Evolutionary conservation across 2,113 vertebrate species (phyloP), one percentile per base, ranked within the genome.

Genomic region (Corythoichthys intestinalis): DNA sequence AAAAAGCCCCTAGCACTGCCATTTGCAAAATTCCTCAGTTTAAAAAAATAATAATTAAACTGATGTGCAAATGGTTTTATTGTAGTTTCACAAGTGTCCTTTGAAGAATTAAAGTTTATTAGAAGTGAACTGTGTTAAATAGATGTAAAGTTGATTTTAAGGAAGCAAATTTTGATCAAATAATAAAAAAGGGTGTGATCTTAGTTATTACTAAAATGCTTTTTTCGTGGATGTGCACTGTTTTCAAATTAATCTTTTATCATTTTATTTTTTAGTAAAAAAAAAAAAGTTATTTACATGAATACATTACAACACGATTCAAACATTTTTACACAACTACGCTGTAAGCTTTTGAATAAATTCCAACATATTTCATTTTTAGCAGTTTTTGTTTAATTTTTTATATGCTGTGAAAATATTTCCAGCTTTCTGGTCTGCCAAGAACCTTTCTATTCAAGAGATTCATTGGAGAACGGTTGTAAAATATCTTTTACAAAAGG

Each of bases 401-500:
- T 53, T 53, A 20, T 2, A 54, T 11, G 20, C 8, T 11, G 3
- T 20, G 52, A 10, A 54, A 54, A 17, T 20, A 28, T 54, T 20
- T 54, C 52, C 20, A 54, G 6, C 52, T 54, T 28, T 54, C n/a
- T 28, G 10, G 49, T 14, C 11, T 2, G 15, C 49, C 13, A 14
- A 49, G 1, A 49, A 49, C 14, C 50, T 52, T 52, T 52, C 8
- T 14, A 17, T 6, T 4, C 17, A 13, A 11, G 47, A 49, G 47
- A 3, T 49, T 17, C 17, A 10, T 53, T 4, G 8, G 38, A 52
- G 54, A 53, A 13, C 5, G 49, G 48, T 57, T 53, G 49, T 58
- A 37, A 70, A 68, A 69, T 44, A 9, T 9, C n/a, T 49, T 71
- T 73, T 61, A 37, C 41, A 57, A 67, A 17, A 5, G 13, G 20